phyloP scores from a whole-genome alignment of 2,888 invertebrate species.

The Minunthozetes semirufus region DNA sequence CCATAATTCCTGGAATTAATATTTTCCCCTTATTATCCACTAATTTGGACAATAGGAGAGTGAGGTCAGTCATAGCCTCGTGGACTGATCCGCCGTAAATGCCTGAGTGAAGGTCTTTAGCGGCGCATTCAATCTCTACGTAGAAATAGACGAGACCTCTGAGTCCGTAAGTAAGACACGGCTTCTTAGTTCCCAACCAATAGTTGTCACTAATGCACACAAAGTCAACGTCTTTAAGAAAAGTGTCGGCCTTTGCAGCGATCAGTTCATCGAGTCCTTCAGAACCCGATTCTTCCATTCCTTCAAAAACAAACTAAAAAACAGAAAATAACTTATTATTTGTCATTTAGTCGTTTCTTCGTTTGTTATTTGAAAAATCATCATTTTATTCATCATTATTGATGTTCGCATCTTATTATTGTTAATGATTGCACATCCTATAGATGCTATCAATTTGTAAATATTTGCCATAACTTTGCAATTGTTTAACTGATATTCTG shows the following conservation, averaged over 20 bases:
- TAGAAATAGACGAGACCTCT: slow-evolving; percentile 83
- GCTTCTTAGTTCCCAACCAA: slow-evolving; percentile 94
- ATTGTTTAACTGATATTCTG: no score
- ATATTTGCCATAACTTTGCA: no score
- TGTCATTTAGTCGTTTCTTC: no score
- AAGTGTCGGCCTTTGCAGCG: slow-evolving; percentile 62
- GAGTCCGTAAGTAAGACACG: slow-evolving; percentile 93
- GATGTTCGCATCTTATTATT: no score
- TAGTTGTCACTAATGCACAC: slow-evolving; percentile 98
- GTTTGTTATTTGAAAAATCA: no score
- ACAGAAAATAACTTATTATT: background rate
- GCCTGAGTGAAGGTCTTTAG: slow-evolving; percentile 91
- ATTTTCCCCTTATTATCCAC: slow-evolving; percentile 82
- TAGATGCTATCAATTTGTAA: no score
- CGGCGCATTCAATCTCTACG: slow-evolving; percentile 76
- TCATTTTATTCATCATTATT: no score
- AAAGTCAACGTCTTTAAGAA: slow-evolving; percentile 74
- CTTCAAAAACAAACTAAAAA: slow-evolving; percentile 79
- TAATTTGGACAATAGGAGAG: slow-evolving; percentile 73
- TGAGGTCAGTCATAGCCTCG: slow-evolving; percentile 84
- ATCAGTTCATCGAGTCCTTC: slow-evolving; percentile 87
- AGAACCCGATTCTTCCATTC: slow-evolving; percentile 97
- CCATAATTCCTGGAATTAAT: slow-evolving; percentile 68
- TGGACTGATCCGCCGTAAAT: slow-evolving; percentile 87
- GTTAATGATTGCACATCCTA: no score